Evolutionary conservation across 2,113 vertebrate genomes (phyloP), one percentile per base, ranked within the genome.

Genomic region (Prinia subflava): DNA sequence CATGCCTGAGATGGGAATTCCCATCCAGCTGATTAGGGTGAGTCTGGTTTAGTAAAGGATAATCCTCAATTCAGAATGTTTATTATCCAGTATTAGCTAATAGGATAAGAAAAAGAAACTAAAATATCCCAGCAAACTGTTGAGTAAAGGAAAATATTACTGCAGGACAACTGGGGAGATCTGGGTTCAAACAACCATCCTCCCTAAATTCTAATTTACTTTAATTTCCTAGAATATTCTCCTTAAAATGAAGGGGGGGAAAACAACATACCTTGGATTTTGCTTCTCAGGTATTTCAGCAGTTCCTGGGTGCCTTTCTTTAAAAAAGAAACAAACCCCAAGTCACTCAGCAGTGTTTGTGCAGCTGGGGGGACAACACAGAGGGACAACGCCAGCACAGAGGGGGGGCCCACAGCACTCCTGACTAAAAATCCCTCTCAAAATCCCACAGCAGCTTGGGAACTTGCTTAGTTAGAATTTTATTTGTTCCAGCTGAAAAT

Each of bases 241-340:
- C 17, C 49, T 44, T 49, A 87, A 80, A 86, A 84, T 18, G 44
- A 8, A 83, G 8, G 8, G 42, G 35, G 44, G 69, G 18, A 70
- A 12, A 84, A 22, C 69, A 91, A 80, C 85, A 41, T 98, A 99
- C 99, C 99, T 99, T 98, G 98, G 75, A 99, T 98, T 98, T 98
- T 98, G 96, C 99, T 99, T 94, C 97, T 97, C 59, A 99, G 96
- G 7, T 99, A 99, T 85, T 99, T 99, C 92, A 99, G 97, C 41
- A 99, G 98, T 67, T 99, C 99, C 91, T 98, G 98, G 64, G 99
- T 99, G 96, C 99, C 99, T 98, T 99, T 99, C 99, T 99, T 87
- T 77, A 96, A 96, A 87, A 53, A 14, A 39, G 62, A 89, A 96
- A 96, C 74, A 41, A 27, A 88, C 39, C 75, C 41, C 52, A 76